Evolutionary conservation across 1,140 invertebrate genomes (phyloP).

Genomic region (Eriocheir sinensis): DNA sequence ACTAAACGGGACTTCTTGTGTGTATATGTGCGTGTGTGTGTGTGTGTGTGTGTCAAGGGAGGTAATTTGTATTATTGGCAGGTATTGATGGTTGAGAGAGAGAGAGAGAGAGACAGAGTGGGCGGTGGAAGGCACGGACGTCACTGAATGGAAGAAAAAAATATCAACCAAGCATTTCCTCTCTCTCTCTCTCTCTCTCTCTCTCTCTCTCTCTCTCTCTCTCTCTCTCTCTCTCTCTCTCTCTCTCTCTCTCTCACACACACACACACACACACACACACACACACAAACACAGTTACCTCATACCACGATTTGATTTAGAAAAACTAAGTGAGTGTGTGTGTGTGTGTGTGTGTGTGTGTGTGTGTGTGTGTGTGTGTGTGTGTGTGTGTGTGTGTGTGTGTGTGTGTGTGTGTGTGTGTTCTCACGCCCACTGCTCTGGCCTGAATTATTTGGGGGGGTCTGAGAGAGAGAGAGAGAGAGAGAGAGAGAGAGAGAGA

Average conservation of each 20-base stretch:
- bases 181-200: not conserved
- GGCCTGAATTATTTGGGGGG: not conserved
- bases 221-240: slow-evolving; percentile 1
- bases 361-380: slow-evolving; percentile 11
- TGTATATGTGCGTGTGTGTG: too few relatives aligned
- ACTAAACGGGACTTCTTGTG: not conserved
- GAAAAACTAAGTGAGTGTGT: not conserved
- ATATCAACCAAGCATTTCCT: not conserved
- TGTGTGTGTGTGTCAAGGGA: too few relatives aligned
- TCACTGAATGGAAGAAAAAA: not conserved
- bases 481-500: slow-evolving; percentile 6
- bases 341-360: not conserved
- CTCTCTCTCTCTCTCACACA: slow-evolving; percentile 17
- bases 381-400: not conserved
- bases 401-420: not conserved
- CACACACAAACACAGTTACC: too few relatives aligned
- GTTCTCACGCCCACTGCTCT: not conserved
- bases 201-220: not conserved
- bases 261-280: too few relatives aligned
- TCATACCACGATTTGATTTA: too few relatives aligned
- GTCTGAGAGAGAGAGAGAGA: too few relatives aligned
- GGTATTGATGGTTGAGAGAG: too few relatives aligned
- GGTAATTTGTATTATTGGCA: too few relatives aligned
- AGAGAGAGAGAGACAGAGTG: not conserved
- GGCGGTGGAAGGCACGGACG: not conserved